Conservation (phyloP, 2,113 vertebrate species). For the Regulus satrapa region DNA sequence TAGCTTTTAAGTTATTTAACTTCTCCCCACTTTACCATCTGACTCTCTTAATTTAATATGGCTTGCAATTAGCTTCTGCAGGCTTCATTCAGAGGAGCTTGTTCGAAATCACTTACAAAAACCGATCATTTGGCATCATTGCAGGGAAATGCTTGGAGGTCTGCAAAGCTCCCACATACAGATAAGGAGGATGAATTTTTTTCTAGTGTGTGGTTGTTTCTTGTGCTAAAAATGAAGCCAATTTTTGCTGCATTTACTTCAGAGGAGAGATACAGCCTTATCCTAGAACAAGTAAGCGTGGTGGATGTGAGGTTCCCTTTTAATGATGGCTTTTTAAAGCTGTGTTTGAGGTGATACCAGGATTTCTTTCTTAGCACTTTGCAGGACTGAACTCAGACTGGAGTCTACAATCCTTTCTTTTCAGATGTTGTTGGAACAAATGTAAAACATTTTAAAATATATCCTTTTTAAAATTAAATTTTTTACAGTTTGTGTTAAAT, state of each 20-base stretch:
- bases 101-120: not conserved
- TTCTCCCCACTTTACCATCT: not conserved
- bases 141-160: not conserved
- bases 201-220: accelerated
- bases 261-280: not conserved
- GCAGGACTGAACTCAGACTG: not conserved
- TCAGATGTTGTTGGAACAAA: not conserved
- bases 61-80: not conserved
- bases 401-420: not conserved
- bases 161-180: not conserved
- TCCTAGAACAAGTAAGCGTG: not conserved
- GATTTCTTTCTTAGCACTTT: not conserved
- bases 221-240: not conserved
- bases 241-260: not conserved
- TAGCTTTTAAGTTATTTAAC: not conserved
- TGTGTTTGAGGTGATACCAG: not conserved
- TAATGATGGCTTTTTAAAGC: accelerated
- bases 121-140: not conserved
- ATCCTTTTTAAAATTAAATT: not conserved
- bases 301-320: not conserved
- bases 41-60: not conserved
- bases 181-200: not conserved
- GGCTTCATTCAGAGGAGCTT: not conserved
- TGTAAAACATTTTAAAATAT: not conserved
- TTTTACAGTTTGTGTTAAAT: not conserved